phyloP scores from a whole-genome alignment of 2,797 vertebrate genomes.

The Characodon lateralis region DNA sequence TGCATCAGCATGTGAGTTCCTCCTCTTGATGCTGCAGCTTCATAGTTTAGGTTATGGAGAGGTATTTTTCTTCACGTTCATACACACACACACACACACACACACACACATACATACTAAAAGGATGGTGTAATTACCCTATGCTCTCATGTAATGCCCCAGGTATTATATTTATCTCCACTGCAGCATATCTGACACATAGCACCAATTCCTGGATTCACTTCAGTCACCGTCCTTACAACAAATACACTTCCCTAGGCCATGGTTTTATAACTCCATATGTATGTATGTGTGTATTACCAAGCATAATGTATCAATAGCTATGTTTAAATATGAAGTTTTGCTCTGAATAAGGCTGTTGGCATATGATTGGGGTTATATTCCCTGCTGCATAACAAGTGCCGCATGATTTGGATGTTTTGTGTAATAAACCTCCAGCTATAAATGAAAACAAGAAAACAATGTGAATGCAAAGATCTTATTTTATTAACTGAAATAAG shows the following conservation, averaged over 20 bases:
- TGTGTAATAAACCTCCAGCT: slow-evolving; percentile 49
- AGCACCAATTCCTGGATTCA: slow-evolving; percentile 81
- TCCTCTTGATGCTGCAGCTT: slow-evolving; percentile 49
- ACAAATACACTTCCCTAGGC: slow-evolving; percentile 66
- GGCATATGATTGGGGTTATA: slow-evolving; percentile 22
- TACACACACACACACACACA: slow-evolving; percentile 19
- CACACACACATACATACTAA: slow-evolving; percentile 39
- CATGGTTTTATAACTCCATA: slow-evolving; percentile 43
- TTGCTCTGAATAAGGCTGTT: slow-evolving; percentile 14
- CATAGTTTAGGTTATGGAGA: slow-evolving; percentile 53
- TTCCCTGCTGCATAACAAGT: slow-evolving; percentile 58
- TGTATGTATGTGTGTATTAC: slow-evolving; percentile 25
- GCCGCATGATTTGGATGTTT: slow-evolving; percentile 60
- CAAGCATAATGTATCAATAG: slow-evolving; percentile 20
- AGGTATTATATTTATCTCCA: slow-evolving; percentile 85
- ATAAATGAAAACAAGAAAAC: slow-evolving; percentile 10
- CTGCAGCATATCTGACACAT: slow-evolving; percentile 78
- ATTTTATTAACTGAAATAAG: slow-evolving; percentile 10
- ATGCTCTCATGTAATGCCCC: slow-evolving; percentile 77
- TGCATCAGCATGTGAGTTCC: slow-evolving; percentile 66
- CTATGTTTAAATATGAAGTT: slow-evolving; percentile 34
- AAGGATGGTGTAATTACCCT: slow-evolving; percentile 78
- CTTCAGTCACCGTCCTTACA: slow-evolving; percentile 80
- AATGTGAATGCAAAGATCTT: slow-evolving; percentile 3
- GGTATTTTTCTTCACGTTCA: slow-evolving; percentile 53